Evolutionary conservation across 2,797 vertebrate genomes (phyloP), one percentile per base, ranked within the genome.

Genomic region (Chromis chromis): DNA sequence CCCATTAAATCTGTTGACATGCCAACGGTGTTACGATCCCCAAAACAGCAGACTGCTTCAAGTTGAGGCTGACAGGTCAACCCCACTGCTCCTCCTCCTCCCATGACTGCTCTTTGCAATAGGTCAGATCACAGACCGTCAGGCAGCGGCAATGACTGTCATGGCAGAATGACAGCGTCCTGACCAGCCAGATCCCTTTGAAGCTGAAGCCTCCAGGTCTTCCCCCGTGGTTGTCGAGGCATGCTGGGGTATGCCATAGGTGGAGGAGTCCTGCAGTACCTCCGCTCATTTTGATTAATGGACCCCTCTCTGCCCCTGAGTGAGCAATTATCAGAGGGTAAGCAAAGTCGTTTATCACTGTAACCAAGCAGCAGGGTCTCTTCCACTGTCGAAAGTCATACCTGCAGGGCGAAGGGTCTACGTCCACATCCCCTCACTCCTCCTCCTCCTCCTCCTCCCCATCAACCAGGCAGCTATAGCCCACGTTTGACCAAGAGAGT

Each of bases 271-370:
- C 84, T 81, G 85, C 79, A 85, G 91, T 84, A 86, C 84, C 87
- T 91, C 75, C 7, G 80, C 90, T 93, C 87, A 88, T 93, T 94
- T 95, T 95, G 95, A 95, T 95, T 93, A 95, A 95, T 95, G 93
- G 92, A 94, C 93, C 94, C 91, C 90, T 93, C 92, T 93, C 92
- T 93, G 92, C 93, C 92, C 91, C 94, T 94, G 94, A 95, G 93
- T 95, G 94, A 95, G 93, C 94, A 95, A 95, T 95, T 95, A 95
- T 95, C 93, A 94, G 90, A 92, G 91, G 91, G 90, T 91, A 91
- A 91, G 93, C 91, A 88, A 85, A 90, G 91, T 95, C 94, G 88
- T 95, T 95, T 91, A 95, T 95, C 94, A 95, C 91, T 93, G 93
- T 93, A 91, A 88, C 79, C 33, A 87, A 88, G 88, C 88, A 87